Evolutionary conservation across 2,888 invertebrate genomes (phyloP).

Genomic region (Cataglyphis altisquamis): DNA sequence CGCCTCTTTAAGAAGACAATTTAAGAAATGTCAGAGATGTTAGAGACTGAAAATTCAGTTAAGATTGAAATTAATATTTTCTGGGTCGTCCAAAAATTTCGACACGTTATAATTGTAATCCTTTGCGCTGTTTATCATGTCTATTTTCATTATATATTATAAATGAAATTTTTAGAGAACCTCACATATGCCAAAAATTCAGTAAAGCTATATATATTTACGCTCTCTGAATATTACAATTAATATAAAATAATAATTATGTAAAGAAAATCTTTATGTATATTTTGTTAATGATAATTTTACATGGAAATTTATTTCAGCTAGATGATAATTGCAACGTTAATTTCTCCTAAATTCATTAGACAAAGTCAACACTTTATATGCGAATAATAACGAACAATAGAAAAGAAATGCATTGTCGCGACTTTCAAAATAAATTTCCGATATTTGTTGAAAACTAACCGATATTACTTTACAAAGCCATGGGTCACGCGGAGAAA

Average conservation of each 20-base stretch:
- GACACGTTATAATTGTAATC: neutral
- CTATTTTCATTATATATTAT: neutral
- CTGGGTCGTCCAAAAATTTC: neutral
- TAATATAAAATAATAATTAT: constrained; percentile 7
- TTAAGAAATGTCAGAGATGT: constrained; percentile 1
- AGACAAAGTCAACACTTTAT: neutral
- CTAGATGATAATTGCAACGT: neutral
- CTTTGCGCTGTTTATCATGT: neutral
- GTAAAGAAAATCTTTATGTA: neutral
- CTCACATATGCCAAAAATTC: neutral
- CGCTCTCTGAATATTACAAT: neutral
- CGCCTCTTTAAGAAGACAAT: neutral
- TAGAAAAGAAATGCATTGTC: neutral
- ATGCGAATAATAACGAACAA: neutral
- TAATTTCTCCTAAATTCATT: neutral
- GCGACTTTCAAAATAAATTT: neutral
- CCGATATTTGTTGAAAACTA: neutral
- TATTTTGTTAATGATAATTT: neutral
- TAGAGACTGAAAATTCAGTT: too few species aligned
- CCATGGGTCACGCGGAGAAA: neutral
- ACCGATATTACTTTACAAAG: neutral
- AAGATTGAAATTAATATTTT: neutral
- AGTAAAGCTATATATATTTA: neutral
- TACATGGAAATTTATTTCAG: neutral
- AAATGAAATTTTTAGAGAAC: neutral